phyloP scores from a whole-genome alignment of 1,140 invertebrate species.

The Brachionus paranguensis region DNA sequence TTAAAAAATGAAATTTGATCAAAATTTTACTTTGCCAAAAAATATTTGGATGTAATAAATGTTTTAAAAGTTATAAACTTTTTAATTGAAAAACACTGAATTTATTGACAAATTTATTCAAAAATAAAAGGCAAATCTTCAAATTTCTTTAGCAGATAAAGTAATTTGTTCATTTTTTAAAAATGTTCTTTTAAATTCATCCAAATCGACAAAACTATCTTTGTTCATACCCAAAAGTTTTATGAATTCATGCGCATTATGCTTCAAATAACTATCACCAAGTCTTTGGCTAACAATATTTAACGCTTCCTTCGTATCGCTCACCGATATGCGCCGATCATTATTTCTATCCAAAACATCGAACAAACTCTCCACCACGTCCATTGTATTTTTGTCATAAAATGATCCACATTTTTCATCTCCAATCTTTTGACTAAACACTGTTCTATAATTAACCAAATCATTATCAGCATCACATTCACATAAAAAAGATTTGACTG shows the following conservation, averaged over 20 bases:
- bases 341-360: neutral
- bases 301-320: neutral
- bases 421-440: neutral
- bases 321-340: neutral
- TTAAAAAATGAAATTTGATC: too few relatives aligned
- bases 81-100: too few relatives aligned
- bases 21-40: too few relatives aligned
- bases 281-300: neutral
- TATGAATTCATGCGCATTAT: neutral
- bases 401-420: neutral
- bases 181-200: conserved; percentile 15
- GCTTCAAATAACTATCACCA: neutral
- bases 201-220: neutral
- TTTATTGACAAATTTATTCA: too few relatives aligned
- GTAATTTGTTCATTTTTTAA: conserved; percentile 6
- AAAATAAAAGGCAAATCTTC: neutral
- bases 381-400: conserved; percentile 1
- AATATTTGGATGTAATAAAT: too few relatives aligned
- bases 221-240: neutral
- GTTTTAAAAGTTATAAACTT: too few relatives aligned
- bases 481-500: neutral
- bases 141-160: neutral
- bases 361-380: neutral
- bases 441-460: neutral
- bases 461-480: conserved; percentile 13